phyloP scores from a whole-genome alignment of 2,888 invertebrate genomes.

The Phania funesta region DNA sequence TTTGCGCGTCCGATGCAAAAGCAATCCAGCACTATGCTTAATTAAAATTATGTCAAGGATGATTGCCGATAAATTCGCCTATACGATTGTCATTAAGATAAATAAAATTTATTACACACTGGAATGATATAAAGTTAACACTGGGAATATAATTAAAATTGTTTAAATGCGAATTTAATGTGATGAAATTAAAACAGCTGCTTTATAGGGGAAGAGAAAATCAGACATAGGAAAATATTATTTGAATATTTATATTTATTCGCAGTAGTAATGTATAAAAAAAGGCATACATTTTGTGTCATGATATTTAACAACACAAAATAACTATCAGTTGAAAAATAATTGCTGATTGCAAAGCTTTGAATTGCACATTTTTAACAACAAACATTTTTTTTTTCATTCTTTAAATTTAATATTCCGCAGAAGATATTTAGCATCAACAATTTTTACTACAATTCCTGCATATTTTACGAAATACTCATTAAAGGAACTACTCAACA shows the following conservation, averaged over 20 bases:
- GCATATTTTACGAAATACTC: neutral
- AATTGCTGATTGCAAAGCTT: too few relatives aligned
- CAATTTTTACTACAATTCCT: neutral
- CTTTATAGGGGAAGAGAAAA: too few relatives aligned
- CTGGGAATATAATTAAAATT: neutral
- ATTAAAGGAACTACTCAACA: conserved; percentile 27
- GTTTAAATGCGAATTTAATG: neutral
- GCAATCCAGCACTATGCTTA: conserved; percentile 15
- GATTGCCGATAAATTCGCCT: conserved; percentile 35
- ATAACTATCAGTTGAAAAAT: too few relatives aligned
- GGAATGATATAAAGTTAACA: neutral
- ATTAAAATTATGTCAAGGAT: conserved; percentile 50
- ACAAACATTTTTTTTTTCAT: too few relatives aligned
- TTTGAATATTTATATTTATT: too few relatives aligned
- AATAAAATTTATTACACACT: conserved; percentile 8
- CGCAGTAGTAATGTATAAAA: too few relatives aligned
- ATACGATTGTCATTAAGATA: conserved; percentile 3
- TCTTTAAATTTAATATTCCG: too few relatives aligned
- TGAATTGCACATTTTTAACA: too few relatives aligned
- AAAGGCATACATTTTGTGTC: too few relatives aligned
- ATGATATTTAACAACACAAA: too few relatives aligned
- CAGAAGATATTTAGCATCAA: too few relatives aligned
- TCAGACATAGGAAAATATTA: neutral
- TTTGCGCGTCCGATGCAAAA: conserved; percentile 15
- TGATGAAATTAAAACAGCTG: neutral